Conservation (phyloP, 2,797 vertebrate genomes). For the Ptychobarbus kaznakovi region DNA sequence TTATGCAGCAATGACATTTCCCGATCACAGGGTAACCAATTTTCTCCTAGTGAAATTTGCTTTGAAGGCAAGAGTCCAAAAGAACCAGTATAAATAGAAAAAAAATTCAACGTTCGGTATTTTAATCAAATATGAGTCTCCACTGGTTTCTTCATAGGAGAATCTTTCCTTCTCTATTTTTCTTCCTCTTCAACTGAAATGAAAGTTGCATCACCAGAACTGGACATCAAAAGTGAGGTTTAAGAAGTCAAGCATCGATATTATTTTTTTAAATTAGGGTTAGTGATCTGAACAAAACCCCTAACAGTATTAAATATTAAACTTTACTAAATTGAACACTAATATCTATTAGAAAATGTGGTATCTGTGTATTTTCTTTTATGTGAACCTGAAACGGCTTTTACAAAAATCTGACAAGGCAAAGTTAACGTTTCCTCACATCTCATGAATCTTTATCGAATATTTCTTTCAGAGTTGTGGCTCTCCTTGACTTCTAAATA, state of each 20-base stretch:
- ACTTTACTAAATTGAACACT: not conserved
- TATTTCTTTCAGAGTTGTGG: not conserved
- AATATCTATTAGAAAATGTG: not conserved
- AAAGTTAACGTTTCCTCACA: not conserved
- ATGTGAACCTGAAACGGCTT: not conserved
- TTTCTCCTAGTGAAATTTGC: not conserved
- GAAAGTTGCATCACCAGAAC: not conserved
- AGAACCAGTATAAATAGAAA: not conserved
- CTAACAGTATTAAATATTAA: not conserved
- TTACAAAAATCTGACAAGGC: not conserved
- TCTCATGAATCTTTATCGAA: not conserved
- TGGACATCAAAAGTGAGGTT: not conserved
- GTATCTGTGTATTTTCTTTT: not conserved
- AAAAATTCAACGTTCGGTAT: not conserved
- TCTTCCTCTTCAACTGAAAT: slow-evolving; percentile 43
- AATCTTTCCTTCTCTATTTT: not conserved
- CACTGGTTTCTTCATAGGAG: not conserved
- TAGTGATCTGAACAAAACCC: not conserved
- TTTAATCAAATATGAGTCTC: slow-evolving; percentile 16
- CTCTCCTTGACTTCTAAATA: not conserved
- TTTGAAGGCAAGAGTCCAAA: slow-evolving; percentile 12
- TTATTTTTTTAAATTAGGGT: not conserved
- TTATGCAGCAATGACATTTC: slow-evolving; percentile 33
- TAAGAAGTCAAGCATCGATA: not conserved
- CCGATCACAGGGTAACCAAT: not conserved